A percentile compares a stretch with the other conserved stretches of the same genome.
Evolutionary conservation across 2,797 vertebrate genomes (phyloP).

Genomic region (Thalassophryne amazonica): DNA sequence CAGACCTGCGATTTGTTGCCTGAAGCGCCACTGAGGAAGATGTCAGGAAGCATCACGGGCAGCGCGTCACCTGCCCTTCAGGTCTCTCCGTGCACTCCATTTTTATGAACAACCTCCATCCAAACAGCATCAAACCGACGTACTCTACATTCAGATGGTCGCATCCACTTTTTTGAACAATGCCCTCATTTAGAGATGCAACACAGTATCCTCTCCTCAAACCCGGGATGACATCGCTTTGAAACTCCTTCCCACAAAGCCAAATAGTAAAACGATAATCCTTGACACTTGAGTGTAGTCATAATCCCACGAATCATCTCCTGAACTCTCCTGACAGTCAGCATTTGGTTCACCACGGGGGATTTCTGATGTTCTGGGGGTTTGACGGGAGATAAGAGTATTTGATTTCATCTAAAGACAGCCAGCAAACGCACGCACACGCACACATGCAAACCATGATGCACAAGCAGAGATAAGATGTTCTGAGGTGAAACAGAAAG

Average conservation of each 20-base stretch:
- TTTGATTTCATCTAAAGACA: slow-evolving; percentile 34
- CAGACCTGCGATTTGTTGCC: slow-evolving; percentile 73
- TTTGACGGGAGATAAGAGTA: slow-evolving; percentile 27
- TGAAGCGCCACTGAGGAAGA: slow-evolving; percentile 68
- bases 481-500: no score
- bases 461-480: no score
- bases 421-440: slow-evolving; percentile 27
- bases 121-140: slow-evolving; percentile 20
- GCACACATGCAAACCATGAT: not conserved
- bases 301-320: slow-evolving; percentile 19
- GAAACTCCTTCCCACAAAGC: slow-evolving; percentile 6
- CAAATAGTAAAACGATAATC: slow-evolving; percentile 4
- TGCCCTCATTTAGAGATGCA: slow-evolving; percentile 7
- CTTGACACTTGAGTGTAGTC: slow-evolving; percentile 1
- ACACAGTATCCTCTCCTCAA: not conserved
- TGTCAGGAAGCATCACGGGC: slow-evolving; percentile 60
- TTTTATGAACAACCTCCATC: slow-evolving; percentile 47
- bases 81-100: slow-evolving; percentile 33
- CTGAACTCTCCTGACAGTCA: slow-evolving; percentile 18
- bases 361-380: slow-evolving; percentile 15
- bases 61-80: slow-evolving; percentile 46
- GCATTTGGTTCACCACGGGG: slow-evolving; percentile 1
- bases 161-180: slow-evolving; percentile 1
- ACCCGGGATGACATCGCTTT: not conserved
- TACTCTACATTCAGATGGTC: slow-evolving; percentile 1